A percentile compares a stretch with the other conserved stretches of the same genome.
Evolutionary conservation across 1,140 invertebrate species (phyloP).

Genomic region (Papilio helenus): DNA sequence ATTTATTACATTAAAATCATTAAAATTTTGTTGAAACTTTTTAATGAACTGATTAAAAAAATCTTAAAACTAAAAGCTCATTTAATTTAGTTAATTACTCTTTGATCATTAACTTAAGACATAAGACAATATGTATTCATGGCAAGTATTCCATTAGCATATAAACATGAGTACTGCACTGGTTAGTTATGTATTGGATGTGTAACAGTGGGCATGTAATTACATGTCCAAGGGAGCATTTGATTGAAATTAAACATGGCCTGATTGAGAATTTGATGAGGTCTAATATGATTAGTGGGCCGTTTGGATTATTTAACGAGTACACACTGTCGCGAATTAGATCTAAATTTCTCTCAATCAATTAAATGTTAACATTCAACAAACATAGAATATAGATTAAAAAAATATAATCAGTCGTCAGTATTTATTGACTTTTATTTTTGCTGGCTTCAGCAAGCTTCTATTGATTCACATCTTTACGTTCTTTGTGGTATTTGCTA

Average conservation of each 20-base stretch:
- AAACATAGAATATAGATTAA: neutral
- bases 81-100: neutral
- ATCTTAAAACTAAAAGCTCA: neutral
- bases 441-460: too few species aligned
- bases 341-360: neutral
- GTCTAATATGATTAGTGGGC: slow-evolving; percentile 18
- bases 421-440: too few species aligned
- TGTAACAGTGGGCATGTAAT: slow-evolving; percentile 52
- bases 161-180: slow-evolving; percentile 40
- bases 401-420: too few species aligned
- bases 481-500: neutral
- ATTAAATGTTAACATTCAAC: neutral
- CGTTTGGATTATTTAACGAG: slow-evolving; percentile 18
- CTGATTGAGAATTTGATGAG: slow-evolving; percentile 57
- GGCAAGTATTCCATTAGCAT: slow-evolving; percentile 51
- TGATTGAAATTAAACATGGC: slow-evolving; percentile 64
- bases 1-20: neutral
- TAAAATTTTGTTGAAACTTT: too few species aligned
- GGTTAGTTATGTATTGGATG: slow-evolving; percentile 45
- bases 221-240: slow-evolving; percentile 51
- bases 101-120: neutral
- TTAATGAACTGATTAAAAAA: neutral
- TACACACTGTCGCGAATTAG: neutral
- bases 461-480: too few species aligned
- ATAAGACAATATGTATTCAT: slow-evolving; percentile 53